A percentile compares a stretch with the other conserved stretches of the same genome.
These are phyloP conservation scores for Chydorus sphaericus DNA, from an alignment of 2,888 invertebrate species.

Conservation along the genomic window DNA sequence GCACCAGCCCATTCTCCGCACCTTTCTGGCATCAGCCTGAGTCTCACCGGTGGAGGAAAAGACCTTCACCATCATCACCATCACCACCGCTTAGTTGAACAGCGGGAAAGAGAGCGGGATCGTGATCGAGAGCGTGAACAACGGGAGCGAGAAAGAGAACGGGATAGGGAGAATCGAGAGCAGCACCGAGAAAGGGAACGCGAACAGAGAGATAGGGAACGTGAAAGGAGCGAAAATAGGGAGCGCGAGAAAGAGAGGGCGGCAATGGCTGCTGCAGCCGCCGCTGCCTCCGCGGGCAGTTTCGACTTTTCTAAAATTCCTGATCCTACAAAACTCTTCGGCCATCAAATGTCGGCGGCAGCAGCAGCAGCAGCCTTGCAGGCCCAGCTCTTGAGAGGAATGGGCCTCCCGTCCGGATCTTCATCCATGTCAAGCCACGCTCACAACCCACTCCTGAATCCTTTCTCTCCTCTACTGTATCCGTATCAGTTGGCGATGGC, in stretches of 20 bases:
- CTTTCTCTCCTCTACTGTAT: conserved; percentile 72
- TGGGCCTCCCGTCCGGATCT: conserved; percentile 17
- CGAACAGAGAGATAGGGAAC: conserved; percentile 18
- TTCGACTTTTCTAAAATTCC: conserved; percentile 21
- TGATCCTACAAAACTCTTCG: conserved; percentile 15
- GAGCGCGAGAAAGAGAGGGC: conserved; percentile 19
- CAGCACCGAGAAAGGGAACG: conserved; percentile 2
- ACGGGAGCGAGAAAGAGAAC: conserved; percentile 12
- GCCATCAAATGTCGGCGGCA: conserved; percentile 17
- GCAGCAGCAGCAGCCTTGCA: conserved; percentile 18
- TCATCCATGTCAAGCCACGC: conserved; percentile 16
- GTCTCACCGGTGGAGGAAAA: conserved; percentile 16
- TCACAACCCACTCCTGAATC: conserved; percentile 25
- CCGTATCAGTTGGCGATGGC: conserved; percentile 65
- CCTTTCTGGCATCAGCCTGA: conserved; percentile 17
- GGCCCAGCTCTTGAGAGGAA: conserved; percentile 16
- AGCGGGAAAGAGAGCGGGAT: conserved; percentile 19
- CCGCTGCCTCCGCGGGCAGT: conserved; percentile 23
- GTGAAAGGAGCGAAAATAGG: conserved; percentile 18
- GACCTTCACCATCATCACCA: conserved; percentile 17
- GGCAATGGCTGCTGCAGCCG: conserved; percentile 18
- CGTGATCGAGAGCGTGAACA: conserved; percentile 16
- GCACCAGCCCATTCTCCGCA: conserved; percentile 17
- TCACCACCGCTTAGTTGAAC: conserved; percentile 16
- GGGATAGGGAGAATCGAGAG: conserved; percentile 11